These are phyloP conservation scores for Acheta domesticus DNA, from an alignment of 2,888 invertebrate genomes.

Conservation along the genomic window DNA sequence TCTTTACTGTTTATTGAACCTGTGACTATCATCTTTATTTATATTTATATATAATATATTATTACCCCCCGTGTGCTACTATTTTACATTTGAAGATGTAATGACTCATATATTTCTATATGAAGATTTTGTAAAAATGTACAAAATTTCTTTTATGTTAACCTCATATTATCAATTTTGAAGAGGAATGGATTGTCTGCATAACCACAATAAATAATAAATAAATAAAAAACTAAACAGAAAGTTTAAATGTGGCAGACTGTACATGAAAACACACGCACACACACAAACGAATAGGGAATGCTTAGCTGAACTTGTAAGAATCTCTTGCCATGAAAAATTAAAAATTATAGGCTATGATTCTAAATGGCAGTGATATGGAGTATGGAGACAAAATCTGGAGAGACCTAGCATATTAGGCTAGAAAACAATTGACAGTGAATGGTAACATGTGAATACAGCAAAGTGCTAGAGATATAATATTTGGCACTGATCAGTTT, in stretches of 20 bases:
- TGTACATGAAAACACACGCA: conserved; percentile 31
- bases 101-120: conserved; percentile 27
- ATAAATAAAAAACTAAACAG: conserved; percentile 26
- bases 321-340: background rate
- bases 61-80: conserved; percentile 27
- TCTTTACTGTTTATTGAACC: conserved; percentile 23
- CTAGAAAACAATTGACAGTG: background rate
- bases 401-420: background rate
- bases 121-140: conserved; percentile 36
- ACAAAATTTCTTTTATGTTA: conserved; percentile 34
- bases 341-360: conserved; percentile 26
- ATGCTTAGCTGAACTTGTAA: background rate
- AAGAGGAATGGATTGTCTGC: conserved; percentile 30
- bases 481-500: conserved; percentile 1
- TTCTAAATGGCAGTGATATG: conserved; percentile 38
- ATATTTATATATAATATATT: conserved; percentile 8
- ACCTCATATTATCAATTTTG: conserved; percentile 30
- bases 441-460: background rate
- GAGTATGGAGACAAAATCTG: conserved; percentile 39
- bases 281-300: background rate
- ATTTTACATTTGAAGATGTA: conserved; percentile 26
- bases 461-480: background rate
- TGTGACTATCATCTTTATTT: conserved; percentile 24
- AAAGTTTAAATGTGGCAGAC: conserved; percentile 30
- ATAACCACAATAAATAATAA: conserved; percentile 27